These are phyloP conservation scores for Marisa cornuarietis DNA, from an alignment of 1,140 invertebrate genomes.

Conservation along the genomic window DNA sequence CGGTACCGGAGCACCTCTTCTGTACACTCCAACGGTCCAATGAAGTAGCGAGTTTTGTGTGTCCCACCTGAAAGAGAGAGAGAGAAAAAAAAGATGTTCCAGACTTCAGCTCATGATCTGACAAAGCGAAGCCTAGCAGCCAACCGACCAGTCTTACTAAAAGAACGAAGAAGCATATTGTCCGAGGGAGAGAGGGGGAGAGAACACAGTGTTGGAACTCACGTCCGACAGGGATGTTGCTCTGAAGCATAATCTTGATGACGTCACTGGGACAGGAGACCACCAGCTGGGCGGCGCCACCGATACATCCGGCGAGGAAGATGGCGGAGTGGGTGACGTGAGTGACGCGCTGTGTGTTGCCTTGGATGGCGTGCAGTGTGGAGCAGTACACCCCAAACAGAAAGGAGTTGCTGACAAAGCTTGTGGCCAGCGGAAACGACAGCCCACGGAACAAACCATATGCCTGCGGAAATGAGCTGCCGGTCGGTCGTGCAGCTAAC, in stretches of 20 bases:
- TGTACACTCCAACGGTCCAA: neutral
- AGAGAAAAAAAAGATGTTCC: too few relatives aligned
- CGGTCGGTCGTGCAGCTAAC: too few relatives aligned
- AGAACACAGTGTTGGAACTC: neutral
- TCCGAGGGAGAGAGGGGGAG: too few relatives aligned
- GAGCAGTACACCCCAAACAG: slow-evolving; percentile 80
- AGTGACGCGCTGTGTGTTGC: neutral
- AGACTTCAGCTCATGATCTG: too few relatives aligned
- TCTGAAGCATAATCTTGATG: slow-evolving; percentile 77
- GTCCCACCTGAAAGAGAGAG: too few relatives aligned
- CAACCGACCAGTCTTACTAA: too few relatives aligned
- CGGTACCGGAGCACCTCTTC: neutral
- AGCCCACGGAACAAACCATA: slow-evolving; percentile 79
- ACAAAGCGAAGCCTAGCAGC: too few relatives aligned
- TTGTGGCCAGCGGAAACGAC: slow-evolving; percentile 74
- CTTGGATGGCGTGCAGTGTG: slow-evolving; percentile 43
- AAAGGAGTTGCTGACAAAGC: slow-evolving; percentile 76
- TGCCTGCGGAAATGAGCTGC: slow-evolving; percentile 54
- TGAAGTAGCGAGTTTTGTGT: neutral
- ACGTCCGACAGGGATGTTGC: slow-evolving; percentile 58
- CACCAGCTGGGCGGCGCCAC: slow-evolving; percentile 72
- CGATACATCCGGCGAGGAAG: slow-evolving; percentile 71
- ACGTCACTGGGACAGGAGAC: slow-evolving; percentile 76
- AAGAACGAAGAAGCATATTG: too few relatives aligned
- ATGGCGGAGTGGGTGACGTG: slow-evolving; percentile 38